Evolutionary conservation across 64 coral and sea anemone genomes (phyloP), one percentile per base, ranked within the genome.

Genomic region (Platygyra sinensis): DNA sequence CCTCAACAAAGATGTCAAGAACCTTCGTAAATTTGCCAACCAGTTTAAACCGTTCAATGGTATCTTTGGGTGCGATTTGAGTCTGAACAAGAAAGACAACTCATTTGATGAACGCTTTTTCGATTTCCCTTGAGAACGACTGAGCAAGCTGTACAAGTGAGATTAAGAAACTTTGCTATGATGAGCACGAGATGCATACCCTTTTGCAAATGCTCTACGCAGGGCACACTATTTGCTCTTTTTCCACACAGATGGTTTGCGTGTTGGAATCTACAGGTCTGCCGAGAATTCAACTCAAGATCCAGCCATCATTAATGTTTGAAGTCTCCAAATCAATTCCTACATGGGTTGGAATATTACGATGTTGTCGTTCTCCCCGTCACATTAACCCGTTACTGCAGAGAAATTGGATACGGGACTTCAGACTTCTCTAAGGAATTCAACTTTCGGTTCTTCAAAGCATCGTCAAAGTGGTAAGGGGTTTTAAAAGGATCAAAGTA

Each of bases 21-120:
- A 89, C 60, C 86, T 88, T 2, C 86, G 73, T 8, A 94, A 69
- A 38, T 81, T 94, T 29, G 30, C 33, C 78, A 94, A 94, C 49
- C 93, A 94, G 32, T 90, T 94, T 30, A 90, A 94, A 72, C 94
- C 94, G 20, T 95, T 78, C 39, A 95, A 95, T 80, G 94, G 86
- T 18, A 86, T 95, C 64, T 95, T 95, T 74, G 94, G 90, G 32
- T 95, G 89, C 77, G 80, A 95, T 54, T 61, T 95, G 30, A 46
- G 74, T 33, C 62, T 80, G 5, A 73, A 84, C 71, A 65, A 10
- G 57, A 30, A 95, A 4, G 51, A 90, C 82, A 60, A 82, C 62
- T 78, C 86, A 7, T 92, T 80, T 80, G 88, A 95, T 78, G 94
- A 11, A 95, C 94, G 17, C 72, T 95, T n/a, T 95, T 95, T 31